Conservation (phyloP, 2,888 invertebrate species). For the Chelonus formosanus region DNA sequence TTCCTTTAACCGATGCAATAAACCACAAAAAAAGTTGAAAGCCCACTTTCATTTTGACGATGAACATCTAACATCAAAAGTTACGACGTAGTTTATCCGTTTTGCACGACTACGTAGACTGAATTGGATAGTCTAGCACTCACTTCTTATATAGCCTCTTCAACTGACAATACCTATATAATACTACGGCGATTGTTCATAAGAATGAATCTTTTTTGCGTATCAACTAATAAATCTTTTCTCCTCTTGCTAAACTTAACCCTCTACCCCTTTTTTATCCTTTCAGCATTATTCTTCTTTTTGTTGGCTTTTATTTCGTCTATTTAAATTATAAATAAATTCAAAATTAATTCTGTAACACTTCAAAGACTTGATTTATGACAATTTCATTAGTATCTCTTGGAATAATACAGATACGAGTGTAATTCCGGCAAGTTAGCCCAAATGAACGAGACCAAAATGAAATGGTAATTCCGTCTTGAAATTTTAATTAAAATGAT, state of each 20-base stretch:
- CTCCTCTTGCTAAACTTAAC: slow-evolving; percentile 4
- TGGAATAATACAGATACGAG: too few species aligned
- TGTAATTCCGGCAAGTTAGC: too few species aligned
- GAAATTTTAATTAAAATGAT: too few species aligned
- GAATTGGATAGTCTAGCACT: too few species aligned
- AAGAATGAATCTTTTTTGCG: slow-evolving; percentile 3
- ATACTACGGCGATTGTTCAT: slow-evolving; percentile 10
- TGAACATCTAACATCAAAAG: slow-evolving; percentile 15
- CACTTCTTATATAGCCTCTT: slow-evolving; percentile 6
- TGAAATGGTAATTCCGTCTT: too few species aligned
- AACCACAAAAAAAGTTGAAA: slow-evolving; percentile 1
- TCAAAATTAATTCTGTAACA: too few species aligned
- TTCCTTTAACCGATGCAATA: not conserved
- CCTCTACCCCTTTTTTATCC: not conserved
- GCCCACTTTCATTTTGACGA: slow-evolving; percentile 13
- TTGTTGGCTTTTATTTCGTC: not conserved
- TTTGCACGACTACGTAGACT: slow-evolving; percentile 1
- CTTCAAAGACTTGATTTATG: too few species aligned
- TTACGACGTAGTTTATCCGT: slow-evolving; percentile 21
- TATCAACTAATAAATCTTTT: slow-evolving; percentile 19
- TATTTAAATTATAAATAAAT: too few species aligned
- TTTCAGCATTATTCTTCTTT: slow-evolving; percentile 4
- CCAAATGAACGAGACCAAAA: too few species aligned
- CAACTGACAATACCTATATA: slow-evolving; percentile 3
- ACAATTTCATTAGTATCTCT: too few species aligned